phyloP scores from a whole-genome alignment of 2,888 invertebrate genomes.

The Aporophyla nigra region DNA sequence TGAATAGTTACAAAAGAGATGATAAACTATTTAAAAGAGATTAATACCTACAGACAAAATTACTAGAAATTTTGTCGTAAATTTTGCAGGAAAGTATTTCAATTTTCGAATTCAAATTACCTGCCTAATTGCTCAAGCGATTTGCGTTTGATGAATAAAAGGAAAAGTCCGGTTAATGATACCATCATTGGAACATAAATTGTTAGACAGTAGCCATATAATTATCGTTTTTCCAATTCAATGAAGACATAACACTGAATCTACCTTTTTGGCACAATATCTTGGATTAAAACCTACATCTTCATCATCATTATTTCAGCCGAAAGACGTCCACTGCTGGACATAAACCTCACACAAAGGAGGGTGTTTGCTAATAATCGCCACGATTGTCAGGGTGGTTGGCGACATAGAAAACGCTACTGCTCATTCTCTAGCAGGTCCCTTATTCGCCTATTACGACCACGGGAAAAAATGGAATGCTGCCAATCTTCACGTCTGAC shows the following conservation, averaged over 20 bases:
- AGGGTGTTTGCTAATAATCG: too few species aligned
- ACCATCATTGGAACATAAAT: not conserved
- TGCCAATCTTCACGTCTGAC: too few species aligned
- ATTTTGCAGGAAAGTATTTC: constrained; percentile 3
- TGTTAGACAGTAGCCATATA: not conserved
- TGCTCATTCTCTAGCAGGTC: too few species aligned
- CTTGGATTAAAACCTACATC: not conserved
- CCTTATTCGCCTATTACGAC: too few species aligned
- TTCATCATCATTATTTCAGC: too few species aligned
- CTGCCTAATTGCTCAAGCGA: constrained; percentile 28
- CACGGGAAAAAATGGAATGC: too few species aligned
- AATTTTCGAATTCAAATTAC: constrained; percentile 22
- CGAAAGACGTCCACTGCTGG: too few species aligned
- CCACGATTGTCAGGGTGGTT: too few species aligned
- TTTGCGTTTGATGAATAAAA: constrained; percentile 36
- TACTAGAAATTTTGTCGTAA: not conserved
- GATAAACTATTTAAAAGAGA: constrained; percentile 18
- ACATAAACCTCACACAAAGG: too few species aligned
- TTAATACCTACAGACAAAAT: constrained; percentile 1
- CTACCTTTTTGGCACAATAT: not conserved
- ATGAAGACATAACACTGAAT: not conserved
- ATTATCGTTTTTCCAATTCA: not conserved
- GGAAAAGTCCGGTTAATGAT: not conserved
- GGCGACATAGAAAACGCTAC: too few species aligned
- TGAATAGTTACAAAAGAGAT: constrained; percentile 31